Conservation (phyloP, 2,888 invertebrate genomes). For the Dynastes grantii region DNA sequence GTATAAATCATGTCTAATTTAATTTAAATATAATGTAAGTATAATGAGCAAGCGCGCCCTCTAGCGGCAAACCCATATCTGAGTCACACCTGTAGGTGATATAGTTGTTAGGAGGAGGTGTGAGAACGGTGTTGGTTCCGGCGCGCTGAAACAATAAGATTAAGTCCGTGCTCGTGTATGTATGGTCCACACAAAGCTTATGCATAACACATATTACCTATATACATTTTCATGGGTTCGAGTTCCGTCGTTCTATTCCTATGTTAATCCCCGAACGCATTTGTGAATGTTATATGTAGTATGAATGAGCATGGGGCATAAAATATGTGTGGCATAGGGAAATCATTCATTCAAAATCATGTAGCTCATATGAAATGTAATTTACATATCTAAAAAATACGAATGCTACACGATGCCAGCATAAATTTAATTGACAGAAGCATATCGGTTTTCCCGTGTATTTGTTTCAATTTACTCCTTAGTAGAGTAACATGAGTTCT, state of each 20-base stretch:
- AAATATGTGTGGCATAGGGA: constrained; percentile 20
- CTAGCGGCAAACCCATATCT: constrained; percentile 66
- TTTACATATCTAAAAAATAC: no score
- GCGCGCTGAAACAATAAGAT: constrained; percentile 51
- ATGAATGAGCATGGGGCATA: constrained; percentile 18
- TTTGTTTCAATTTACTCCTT: no score
- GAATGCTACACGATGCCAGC: no score
- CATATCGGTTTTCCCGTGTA: no score
- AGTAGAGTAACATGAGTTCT: no score
- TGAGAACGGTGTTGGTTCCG: constrained; percentile 60
- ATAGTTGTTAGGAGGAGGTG: constrained; percentile 68
- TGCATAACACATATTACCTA: neutral
- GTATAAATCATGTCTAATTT: constrained; percentile 67
- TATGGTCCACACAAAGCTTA: neutral
- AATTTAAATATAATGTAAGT: constrained; percentile 69
- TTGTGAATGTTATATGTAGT: neutral
- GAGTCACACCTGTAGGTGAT: constrained; percentile 69
- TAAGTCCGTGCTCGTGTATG: constrained; percentile 40
- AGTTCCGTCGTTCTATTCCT: no score
- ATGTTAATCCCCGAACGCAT: no score
- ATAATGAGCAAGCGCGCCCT: constrained; percentile 67
- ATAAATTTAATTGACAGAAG: no score
- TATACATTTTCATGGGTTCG: constrained; percentile 2
- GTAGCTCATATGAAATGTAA: no score
- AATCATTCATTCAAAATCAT: constrained; percentile 35